Evolutionary conservation across 1,140 invertebrate species (phyloP).

Genomic region (Drosophila sturtevanti): DNA sequence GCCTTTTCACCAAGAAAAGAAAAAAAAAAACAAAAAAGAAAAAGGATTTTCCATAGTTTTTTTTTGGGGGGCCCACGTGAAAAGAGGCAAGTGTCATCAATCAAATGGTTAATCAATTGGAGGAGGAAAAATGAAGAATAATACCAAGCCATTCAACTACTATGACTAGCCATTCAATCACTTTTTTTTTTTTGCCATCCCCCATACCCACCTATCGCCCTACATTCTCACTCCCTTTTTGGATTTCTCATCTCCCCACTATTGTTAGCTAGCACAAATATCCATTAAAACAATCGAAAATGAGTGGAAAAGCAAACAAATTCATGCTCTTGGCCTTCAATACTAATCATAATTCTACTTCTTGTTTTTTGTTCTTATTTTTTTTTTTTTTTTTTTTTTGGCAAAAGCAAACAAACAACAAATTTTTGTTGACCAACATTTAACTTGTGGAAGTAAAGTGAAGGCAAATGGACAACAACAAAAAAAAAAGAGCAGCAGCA

Average conservation of each 20-base stretch:
- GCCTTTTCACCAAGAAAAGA: no score
- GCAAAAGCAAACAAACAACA: not conserved
- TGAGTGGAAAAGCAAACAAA: constrained; percentile 8
- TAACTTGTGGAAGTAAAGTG: not conserved
- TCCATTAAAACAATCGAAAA: constrained; percentile 18
- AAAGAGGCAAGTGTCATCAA: constrained; percentile 29
- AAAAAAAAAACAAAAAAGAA: no score
- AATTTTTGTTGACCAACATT: constrained; percentile 9
- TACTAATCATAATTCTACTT: constrained; percentile 8
- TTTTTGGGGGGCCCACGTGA: constrained; percentile 27
- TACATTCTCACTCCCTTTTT: not conserved
- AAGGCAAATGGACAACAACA: not conserved
- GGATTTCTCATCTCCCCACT: no score
- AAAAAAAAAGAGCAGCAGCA: not conserved
- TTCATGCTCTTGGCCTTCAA: not conserved
- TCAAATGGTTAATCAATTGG: constrained; percentile 46
- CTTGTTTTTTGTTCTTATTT: no score
- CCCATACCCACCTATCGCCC: not conserved
- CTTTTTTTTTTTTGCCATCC: not conserved
- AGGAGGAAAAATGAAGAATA: not conserved
- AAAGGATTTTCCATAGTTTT: constrained; percentile 8
- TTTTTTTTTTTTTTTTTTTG: not conserved
- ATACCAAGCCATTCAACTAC: not conserved
- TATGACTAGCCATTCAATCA: constrained; percentile 22
- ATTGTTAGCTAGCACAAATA: constrained; percentile 7